Evolutionary conservation across 2,888 invertebrate genomes (phyloP), one percentile per base, ranked within the genome.

Genomic region (Drosophila nr. perissopoda): DNA sequence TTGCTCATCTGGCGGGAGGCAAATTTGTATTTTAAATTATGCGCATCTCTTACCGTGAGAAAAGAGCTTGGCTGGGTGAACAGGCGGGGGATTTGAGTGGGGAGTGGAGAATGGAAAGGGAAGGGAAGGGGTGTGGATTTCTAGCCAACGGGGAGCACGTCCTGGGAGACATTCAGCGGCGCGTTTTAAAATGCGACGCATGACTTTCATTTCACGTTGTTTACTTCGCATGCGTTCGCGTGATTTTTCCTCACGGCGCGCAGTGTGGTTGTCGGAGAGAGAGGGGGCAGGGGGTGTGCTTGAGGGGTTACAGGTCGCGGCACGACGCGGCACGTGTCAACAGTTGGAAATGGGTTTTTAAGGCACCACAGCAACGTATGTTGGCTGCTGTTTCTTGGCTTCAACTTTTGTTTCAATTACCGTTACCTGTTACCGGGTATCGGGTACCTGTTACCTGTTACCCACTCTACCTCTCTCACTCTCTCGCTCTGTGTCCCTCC

Each of bases 261-360:
- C 16, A 27, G 46, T 25, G 7, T 8, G 25, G 25, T 16, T 25
- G 16, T 25, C 4, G 33, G 4, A 1, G 25, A 7, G 21, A 13
- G n/a, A 40, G 40, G 40, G 40, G 40, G 21, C 5, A 52, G 46
- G 57, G 34, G 1, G 21, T 18, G n/a, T 31, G 38, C 34, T 31
- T 25, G 40, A 13, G 34, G 53, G 5, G 71, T 73, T 73, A 65
- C 67, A 74, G 70, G 79, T 62, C 72, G 67, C 67, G 67, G 65
- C 79, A 74, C 86, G 77, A 64, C 57, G 88, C 78, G 86, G 86
- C 88, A 86, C 88, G 85, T 86, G 88, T 86, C 83, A 86, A 88
- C 86, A 88, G 85, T 88, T 88, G 88, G 83, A 86, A 85, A 85
- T 88, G 85, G 85, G 86, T 85, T 88, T 85, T 85, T 88, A 85